Evolutionary conservation across 2,797 vertebrate genomes (phyloP).

Genomic region (Phoeniculus purpureus): DNA sequence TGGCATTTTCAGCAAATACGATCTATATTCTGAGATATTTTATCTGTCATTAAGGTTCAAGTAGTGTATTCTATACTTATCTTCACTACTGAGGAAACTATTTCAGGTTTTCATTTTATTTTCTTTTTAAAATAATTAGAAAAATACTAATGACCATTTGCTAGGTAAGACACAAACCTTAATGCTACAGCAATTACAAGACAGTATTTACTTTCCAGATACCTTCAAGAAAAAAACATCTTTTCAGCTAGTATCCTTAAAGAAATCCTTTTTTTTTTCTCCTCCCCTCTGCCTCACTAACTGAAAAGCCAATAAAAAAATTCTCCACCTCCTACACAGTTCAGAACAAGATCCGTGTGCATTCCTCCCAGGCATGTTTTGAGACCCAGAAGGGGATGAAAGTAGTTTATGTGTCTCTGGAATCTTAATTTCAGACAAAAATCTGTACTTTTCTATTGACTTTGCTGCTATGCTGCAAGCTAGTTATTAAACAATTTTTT

Average conservation of each 20-base stretch:
- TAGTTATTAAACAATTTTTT: background rate
- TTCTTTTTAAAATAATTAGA: background rate
- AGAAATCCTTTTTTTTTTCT: slow-evolving; percentile 24
- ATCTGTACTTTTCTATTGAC: slow-evolving; percentile 10
- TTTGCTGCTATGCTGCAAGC: background rate
- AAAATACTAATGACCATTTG: background rate
- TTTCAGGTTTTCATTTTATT: background rate
- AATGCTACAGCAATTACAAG: background rate
- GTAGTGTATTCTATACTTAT: background rate
- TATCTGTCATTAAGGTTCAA: background rate
- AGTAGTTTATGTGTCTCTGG: slow-evolving; percentile 25
- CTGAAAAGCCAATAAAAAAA: slow-evolving; percentile 74
- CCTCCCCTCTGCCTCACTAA: slow-evolving; percentile 54
- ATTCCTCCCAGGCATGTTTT: slow-evolving; percentile 69
- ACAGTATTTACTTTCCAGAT: slow-evolving; percentile 5
- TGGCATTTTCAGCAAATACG: background rate
- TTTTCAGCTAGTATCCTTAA: slow-evolving; percentile 53
- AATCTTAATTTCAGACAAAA: slow-evolving; percentile 18
- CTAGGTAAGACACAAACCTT: background rate
- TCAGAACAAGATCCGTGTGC: slow-evolving; percentile 70
- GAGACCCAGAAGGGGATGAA: slow-evolving; percentile 64
- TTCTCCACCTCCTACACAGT: slow-evolving; percentile 78
- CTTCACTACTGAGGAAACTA: background rate
- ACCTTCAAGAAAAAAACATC: background rate
- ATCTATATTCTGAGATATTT: background rate